Base-by-base conservation (phyloP, 1,140 invertebrate genomes). In the Condylostylus longicornis region DNA sequence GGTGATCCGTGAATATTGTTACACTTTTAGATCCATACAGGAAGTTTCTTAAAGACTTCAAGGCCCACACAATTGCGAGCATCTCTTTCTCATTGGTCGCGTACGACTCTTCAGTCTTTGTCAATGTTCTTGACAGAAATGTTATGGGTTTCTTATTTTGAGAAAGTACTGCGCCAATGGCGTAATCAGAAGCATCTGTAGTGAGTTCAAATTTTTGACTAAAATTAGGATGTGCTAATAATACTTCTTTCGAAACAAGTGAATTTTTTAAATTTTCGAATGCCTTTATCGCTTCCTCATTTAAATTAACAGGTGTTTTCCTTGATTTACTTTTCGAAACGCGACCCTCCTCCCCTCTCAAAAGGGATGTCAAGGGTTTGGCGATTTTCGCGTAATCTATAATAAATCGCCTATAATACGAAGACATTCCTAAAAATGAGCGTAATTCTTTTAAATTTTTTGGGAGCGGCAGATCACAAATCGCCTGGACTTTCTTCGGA, bases 11-110 rank as follows among this genome's bases (percentile, higher is more conserved):
- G 5, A 47, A 32, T 8, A 50, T 45, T 38, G 35, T 45, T 8
- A 53, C 47, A 38, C 51, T 47, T 13, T 32, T 27, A 19, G 44
- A 45, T 23, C 46, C 46, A 20, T 47, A 50, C 18, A 56, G 31
- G 42, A 53, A 58, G 18, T 47, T 48, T 23, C 48, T 37, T 25
- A 64, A 62, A 23, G 58, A 41, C 28, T 45, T 54, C 5, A 51
- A 29, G 10, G 50, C 63, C 47, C 54, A 72, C 1, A 69, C 39
- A 5, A 74, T 61, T n/a, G 37, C 42, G 15, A 51, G 32, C n/a
- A 48, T 44, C 32, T 52, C 47, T 40, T 51, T 58, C 33, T 59
- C 47, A 31, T 34, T 61, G 53, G 50, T 44, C 0, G 44, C 40
- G 21, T 47, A 50, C 17, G 40, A 32, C 38, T 48, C 35, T 47